phyloP scores from a whole-genome alignment of 2,113 vertebrate genomes.

The Ctenodactylus gundi region DNA sequence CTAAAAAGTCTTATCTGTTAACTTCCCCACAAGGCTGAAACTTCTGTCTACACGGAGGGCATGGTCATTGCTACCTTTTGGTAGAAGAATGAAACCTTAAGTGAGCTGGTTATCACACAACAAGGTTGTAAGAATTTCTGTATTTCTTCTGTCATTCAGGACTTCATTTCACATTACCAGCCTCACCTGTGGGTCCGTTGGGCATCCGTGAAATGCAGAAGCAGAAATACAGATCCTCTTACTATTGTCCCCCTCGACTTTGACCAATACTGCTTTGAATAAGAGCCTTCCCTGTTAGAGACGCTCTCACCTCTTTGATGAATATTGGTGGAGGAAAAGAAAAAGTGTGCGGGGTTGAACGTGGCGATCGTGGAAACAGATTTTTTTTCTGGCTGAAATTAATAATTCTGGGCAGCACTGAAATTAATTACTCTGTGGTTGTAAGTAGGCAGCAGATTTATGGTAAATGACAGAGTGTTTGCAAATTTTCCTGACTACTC shows the following conservation, averaged over 20 bases:
- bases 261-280: conserved; percentile 48
- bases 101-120: background rate
- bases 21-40: conserved; percentile 55
- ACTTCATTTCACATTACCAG: conserved; percentile 22
- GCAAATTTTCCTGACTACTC: conserved; percentile 86
- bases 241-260: conserved; percentile 30
- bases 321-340: conserved; percentile 39
- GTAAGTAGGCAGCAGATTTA: conserved; percentile 90
- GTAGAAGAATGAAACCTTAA: conserved; percentile 49
- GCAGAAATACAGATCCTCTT: conserved; percentile 52
- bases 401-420: conserved; percentile 83
- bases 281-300: conserved; percentile 47
- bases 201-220: conserved; percentile 38
- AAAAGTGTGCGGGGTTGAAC: background rate
- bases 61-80: conserved; percentile 25
- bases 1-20: conserved; percentile 63
- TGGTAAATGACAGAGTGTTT: conserved; percentile 87
- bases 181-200: conserved; percentile 55
- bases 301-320: conserved; percentile 50
- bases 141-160: conserved; percentile 35
- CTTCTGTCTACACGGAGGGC: conserved; percentile 54
- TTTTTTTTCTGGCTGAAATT: conserved; percentile 80
- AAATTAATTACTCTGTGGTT: conserved; percentile 85
- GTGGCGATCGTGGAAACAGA: conserved; percentile 59
- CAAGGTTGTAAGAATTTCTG: conserved; percentile 44